phyloP scores from a whole-genome alignment of 2,888 invertebrate genomes.

The Eristalis arbustorum region DNA sequence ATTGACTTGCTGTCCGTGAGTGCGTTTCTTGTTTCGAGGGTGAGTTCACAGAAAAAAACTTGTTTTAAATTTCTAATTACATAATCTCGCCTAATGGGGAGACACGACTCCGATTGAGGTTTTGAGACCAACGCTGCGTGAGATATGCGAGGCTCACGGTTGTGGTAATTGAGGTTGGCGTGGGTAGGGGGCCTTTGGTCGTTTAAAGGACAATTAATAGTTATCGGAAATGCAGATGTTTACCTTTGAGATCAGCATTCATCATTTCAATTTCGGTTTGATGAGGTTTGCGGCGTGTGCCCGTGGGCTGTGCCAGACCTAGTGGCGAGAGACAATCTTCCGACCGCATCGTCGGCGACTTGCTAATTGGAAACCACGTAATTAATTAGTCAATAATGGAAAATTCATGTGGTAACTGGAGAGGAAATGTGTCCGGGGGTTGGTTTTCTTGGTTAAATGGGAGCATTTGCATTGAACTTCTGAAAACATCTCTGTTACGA shows the following conservation, averaged over 20 bases:
- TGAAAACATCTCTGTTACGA: too few relatives aligned
- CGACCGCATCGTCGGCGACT: constrained; percentile 2
- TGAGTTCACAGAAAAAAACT: constrained; percentile 16
- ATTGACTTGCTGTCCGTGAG: constrained; percentile 24
- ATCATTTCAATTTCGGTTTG: constrained; percentile 9
- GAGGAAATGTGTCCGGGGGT: too few relatives aligned
- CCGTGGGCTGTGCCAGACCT: background rate
- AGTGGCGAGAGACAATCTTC: background rate
- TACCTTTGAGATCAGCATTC: constrained; percentile 26
- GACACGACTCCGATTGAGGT: constrained; percentile 1
- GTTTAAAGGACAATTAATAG: constrained; percentile 26
- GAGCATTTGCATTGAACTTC: too few relatives aligned
- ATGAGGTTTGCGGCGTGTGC: constrained; percentile 5
- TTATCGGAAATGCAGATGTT: constrained; percentile 18
- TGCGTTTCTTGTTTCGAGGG: constrained; percentile 13
- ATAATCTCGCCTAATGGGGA: constrained; percentile 42
- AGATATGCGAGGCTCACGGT: background rate
- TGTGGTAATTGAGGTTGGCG: constrained; percentile 33
- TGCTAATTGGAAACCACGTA: constrained; percentile 29
- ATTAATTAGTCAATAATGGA: constrained; percentile 28
- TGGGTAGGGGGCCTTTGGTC: background rate
- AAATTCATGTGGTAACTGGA: background rate
- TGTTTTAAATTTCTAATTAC: constrained; percentile 9
- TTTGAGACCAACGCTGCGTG: background rate
- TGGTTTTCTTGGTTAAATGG: too few relatives aligned